These are phyloP conservation scores for Lophotriccus pileatus DNA, from an alignment of 2,797 vertebrate genomes.

Conservation along the genomic window DNA sequence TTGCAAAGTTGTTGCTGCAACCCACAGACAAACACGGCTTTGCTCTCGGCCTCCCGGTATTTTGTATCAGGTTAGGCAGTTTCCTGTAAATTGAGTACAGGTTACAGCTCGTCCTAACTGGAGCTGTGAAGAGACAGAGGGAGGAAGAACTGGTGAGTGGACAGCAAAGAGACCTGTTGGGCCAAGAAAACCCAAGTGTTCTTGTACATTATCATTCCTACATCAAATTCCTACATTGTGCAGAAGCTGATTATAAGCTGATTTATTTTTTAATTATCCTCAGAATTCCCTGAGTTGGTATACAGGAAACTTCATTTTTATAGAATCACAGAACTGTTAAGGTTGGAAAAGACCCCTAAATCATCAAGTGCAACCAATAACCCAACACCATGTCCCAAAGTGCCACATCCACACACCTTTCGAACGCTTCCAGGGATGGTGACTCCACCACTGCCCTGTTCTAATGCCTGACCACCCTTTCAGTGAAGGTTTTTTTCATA, in stretches of 20 bases:
- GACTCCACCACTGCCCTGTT: not conserved
- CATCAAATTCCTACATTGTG: not conserved
- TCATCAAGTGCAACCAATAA: not conserved
- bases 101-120: not conserved
- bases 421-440: not conserved
- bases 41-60: not conserved
- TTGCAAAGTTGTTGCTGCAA: not conserved
- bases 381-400: not conserved
- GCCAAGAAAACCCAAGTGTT: not conserved
- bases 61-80: not conserved
- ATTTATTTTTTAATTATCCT: accelerated
- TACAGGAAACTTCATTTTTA: not conserved
- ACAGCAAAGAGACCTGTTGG: not conserved
- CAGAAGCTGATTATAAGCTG: not conserved
- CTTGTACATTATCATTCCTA: not conserved
- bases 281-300: not conserved
- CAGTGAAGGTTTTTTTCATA: not conserved
- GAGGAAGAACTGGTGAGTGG: not conserved
- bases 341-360: not conserved
- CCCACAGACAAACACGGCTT: not conserved
- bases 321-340: too few relatives aligned
- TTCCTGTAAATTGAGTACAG: not conserved
- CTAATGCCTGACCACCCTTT: not conserved
- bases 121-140: not conserved
- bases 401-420: not conserved